These are phyloP conservation scores for Acanthornis magna DNA, from an alignment of 2,797 vertebrate genomes.

Conservation along the genomic window DNA sequence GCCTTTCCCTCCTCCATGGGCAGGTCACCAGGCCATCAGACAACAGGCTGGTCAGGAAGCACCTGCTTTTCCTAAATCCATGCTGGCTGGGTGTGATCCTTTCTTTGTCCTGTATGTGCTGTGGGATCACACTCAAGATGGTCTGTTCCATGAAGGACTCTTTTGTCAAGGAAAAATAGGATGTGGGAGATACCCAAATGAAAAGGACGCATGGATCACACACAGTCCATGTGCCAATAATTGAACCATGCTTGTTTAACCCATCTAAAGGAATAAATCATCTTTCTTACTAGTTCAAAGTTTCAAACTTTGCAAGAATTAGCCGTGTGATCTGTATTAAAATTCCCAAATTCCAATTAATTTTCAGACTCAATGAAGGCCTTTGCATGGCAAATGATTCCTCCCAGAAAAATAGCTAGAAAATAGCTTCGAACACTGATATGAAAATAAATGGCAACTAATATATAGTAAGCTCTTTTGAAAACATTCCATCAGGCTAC, in stretches of 20 bases:
- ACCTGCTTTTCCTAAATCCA: background rate
- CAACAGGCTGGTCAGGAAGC: rapidly evolving
- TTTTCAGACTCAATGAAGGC: background rate
- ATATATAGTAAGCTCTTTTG: background rate
- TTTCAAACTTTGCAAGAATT: background rate
- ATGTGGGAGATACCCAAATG: too few species aligned
- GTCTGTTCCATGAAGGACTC: background rate
- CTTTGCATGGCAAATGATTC: background rate
- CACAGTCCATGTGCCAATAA: background rate
- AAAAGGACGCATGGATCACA: background rate
- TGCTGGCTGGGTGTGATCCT: background rate
- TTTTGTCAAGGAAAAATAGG: background rate
- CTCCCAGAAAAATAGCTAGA: background rate
- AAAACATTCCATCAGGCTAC: background rate
- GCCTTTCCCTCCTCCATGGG: background rate
- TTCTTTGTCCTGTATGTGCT: rapidly evolving
- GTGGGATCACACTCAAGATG: too few species aligned
- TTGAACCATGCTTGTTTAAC: rapidly evolving
- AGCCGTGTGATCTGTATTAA: background rate
- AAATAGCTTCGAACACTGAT: background rate
- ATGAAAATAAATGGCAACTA: background rate
- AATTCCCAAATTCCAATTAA: background rate
- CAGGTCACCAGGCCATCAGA: rapidly evolving
- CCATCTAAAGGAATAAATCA: background rate
- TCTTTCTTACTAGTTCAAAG: background rate